phyloP scores from a whole-genome alignment of 2,888 invertebrate genomes.

The Thymelicus sylvestris region DNA sequence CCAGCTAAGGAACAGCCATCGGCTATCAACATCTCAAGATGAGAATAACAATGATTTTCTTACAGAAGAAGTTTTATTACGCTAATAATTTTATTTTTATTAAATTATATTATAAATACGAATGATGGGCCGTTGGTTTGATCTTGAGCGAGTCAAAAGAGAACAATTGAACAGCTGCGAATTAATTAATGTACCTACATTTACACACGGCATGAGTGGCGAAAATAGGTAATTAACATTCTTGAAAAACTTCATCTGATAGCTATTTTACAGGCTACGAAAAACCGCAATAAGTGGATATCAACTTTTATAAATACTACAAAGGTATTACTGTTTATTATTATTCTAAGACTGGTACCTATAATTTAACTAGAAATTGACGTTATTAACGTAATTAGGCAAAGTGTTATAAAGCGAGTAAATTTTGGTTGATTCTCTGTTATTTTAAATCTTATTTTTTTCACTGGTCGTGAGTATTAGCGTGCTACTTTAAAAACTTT shows the following conservation, averaged over 20 bases:
- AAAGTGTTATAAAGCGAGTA: not conserved
- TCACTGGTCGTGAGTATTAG: too few relatives aligned
- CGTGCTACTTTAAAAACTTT: too few relatives aligned
- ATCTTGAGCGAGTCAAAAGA: slow-evolving; percentile 25
- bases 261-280: slow-evolving; percentile 11
- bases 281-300: not conserved
- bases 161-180: slow-evolving; percentile 40
- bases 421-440: too few relatives aligned
- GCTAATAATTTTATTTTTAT: too few relatives aligned
- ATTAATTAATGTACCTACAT: slow-evolving; percentile 37
- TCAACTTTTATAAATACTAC: slow-evolving; percentile 16
- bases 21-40: too few relatives aligned
- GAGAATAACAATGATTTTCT: too few relatives aligned
- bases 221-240: slow-evolving; percentile 41
- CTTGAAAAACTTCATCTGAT: slow-evolving; percentile 21
- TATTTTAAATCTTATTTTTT: too few relatives aligned
- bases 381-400: not conserved
- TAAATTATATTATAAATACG: too few relatives aligned
- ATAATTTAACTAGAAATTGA: slow-evolving; percentile 12
- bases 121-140: not conserved
- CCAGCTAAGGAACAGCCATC: too few relatives aligned
- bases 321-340: slow-evolving; percentile 7
- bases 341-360: too few relatives aligned
- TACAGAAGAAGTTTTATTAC: too few relatives aligned
- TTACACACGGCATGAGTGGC: slow-evolving; percentile 34